Conservation (phyloP, 2,888 invertebrate species). For the Tenthredo notha region DNA sequence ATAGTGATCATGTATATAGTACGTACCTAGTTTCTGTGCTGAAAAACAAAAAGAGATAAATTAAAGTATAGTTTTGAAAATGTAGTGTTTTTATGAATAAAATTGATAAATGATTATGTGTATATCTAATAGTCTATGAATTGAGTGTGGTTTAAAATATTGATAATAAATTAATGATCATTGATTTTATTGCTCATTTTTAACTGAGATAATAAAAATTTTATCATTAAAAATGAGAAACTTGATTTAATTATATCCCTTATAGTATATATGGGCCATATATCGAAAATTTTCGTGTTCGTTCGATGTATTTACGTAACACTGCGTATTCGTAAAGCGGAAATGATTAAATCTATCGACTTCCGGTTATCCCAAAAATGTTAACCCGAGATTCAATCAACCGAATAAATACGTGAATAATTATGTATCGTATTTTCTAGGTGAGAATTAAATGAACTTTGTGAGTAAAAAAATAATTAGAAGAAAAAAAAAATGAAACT, state of each 20-base stretch:
- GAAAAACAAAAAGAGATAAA: conserved; percentile 46
- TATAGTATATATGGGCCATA: too few species aligned
- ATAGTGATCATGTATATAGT: conserved; percentile 48
- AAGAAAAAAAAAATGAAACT: neutral
- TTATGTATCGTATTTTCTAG: neutral
- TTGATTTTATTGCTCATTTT: neutral
- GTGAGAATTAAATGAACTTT: neutral
- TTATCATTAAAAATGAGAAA: neutral
- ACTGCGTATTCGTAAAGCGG: neutral
- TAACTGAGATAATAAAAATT: neutral
- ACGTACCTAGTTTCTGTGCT: conserved; percentile 54
- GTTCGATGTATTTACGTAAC: neutral
- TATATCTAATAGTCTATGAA: neutral
- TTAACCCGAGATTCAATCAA: conserved; percentile 13
- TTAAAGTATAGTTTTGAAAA: neutral
- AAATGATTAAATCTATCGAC: conserved; percentile 40
- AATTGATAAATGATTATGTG: neutral
- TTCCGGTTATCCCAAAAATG: conserved; percentile 37
- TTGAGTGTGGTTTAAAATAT: neutral
- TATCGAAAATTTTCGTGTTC: neutral
- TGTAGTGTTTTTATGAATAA: too few species aligned
- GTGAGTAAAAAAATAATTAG: neutral
- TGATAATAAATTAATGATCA: neutral
- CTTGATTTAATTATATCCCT: neutral
- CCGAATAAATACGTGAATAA: conserved; percentile 12